These are phyloP conservation scores for Phaonia tiefii DNA, from an alignment of 2,888 invertebrate species.

Conservation along the genomic window DNA sequence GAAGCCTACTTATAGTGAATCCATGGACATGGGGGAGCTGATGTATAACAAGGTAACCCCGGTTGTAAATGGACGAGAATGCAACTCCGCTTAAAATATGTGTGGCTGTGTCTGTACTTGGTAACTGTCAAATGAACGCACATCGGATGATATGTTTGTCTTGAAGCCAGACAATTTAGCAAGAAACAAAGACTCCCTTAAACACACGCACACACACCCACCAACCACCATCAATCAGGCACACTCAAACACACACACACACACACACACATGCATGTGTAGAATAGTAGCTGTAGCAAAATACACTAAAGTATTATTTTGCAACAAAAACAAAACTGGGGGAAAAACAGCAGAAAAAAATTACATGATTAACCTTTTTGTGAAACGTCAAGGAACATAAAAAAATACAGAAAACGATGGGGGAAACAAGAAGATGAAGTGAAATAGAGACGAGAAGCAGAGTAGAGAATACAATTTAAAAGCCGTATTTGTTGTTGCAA, in stretches of 20 bases:
- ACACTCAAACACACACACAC: not conserved
- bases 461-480: slow-evolving; percentile 24
- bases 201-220: slow-evolving; percentile 34
- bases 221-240: no score
- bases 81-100: not conserved
- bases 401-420: not conserved
- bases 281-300: slow-evolving; percentile 5
- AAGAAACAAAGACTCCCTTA: slow-evolving; percentile 54
- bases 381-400: slow-evolving; percentile 36
- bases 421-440: not conserved
- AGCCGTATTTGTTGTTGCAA: slow-evolving; percentile 26
- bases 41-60: not conserved
- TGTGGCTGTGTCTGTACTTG: slow-evolving; percentile 59
- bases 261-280: not conserved
- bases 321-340: slow-evolving; percentile 27
- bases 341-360: slow-evolving; percentile 48
- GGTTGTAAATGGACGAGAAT: not conserved
- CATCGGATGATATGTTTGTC: slow-evolving; percentile 61
- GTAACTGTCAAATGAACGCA: slow-evolving; percentile 67
- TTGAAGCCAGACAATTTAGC: slow-evolving; percentile 68
- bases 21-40: no score
- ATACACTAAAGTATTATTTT: slow-evolving; percentile 51
- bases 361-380: slow-evolving; percentile 67
- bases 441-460: slow-evolving; percentile 6
- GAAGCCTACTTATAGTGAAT: slow-evolving; percentile 20